phyloP scores from a whole-genome alignment of 2,797 vertebrate genomes.

The Brachyalestes nurse region DNA sequence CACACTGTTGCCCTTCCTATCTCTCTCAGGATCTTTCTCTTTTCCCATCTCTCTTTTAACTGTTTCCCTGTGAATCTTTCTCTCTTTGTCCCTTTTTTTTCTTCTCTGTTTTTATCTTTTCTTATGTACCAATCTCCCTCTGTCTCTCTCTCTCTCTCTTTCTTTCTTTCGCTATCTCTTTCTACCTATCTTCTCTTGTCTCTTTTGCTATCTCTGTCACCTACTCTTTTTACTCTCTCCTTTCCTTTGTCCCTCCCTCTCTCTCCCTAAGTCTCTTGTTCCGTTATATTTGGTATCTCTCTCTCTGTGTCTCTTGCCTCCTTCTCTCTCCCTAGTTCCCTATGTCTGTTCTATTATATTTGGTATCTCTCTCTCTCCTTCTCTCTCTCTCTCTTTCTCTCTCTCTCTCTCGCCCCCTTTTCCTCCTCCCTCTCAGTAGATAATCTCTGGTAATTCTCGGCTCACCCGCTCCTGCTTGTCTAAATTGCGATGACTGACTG shows the following conservation, averaged over 20 bases:
- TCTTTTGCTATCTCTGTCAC: too few relatives aligned
- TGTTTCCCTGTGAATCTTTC: too few relatives aligned
- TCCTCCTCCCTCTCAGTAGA: slow-evolving; percentile 65
- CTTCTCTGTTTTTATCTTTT: neutral
- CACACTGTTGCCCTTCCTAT: too few relatives aligned
- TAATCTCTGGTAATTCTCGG: slow-evolving; percentile 79
- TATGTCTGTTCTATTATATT: neutral
- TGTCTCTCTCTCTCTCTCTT: neutral
- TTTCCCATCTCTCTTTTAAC: too few relatives aligned
- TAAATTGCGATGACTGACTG: slow-evolving; percentile 77
- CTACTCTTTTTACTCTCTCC: too few relatives aligned
- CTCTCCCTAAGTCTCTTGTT: neutral
- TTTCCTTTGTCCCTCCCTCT: neutral
- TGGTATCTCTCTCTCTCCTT: slow-evolving; percentile 39
- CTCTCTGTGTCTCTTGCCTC: neutral
- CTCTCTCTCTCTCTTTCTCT: slow-evolving; percentile 42
- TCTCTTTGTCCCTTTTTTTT: too few relatives aligned
- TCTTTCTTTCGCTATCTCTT: too few relatives aligned
- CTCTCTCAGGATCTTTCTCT: too few relatives aligned
- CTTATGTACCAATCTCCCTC: neutral
- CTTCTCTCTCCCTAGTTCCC: slow-evolving; percentile 60
- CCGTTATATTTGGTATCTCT: slow-evolving; percentile 8
- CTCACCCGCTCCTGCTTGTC: slow-evolving; percentile 68
- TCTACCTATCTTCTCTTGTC: neutral
- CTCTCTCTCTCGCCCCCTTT: slow-evolving; percentile 21